A percentile compares a stretch with the other conserved stretches of the same genome.
Evolutionary conservation across 2,113 vertebrate genomes (phyloP).

Genomic region (Salvelinus sp.): DNA sequence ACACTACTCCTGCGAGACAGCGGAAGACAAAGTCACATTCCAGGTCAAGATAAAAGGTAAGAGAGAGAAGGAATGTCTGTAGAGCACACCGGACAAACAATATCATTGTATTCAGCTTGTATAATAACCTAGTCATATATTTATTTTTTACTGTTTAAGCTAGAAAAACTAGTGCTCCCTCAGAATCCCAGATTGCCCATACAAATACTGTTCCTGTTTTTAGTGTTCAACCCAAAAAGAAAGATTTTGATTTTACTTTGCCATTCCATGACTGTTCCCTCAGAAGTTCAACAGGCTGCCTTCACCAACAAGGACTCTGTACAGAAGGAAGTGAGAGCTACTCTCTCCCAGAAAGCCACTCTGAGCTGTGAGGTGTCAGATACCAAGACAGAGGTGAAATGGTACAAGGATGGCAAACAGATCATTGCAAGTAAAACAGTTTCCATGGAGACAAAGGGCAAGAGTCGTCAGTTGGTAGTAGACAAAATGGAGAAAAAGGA

Average conservation of each 20-base stretch:
- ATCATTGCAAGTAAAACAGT: slow-evolving; percentile 70
- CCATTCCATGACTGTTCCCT: slow-evolving; percentile 1
- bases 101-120: background rate
- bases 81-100: background rate
- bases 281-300: slow-evolving; percentile 45
- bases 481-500: slow-evolving; percentile 80
- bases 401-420: slow-evolving; percentile 81
- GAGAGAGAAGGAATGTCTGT: background rate
- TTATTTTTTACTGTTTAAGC: too few species aligned
- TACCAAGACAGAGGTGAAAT: slow-evolving; percentile 76
- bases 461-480: slow-evolving; percentile 72
- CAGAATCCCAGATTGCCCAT: too few species aligned
- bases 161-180: too few species aligned
- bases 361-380: slow-evolving; percentile 79
- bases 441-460: slow-evolving; percentile 69
- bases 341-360: slow-evolving; percentile 68
- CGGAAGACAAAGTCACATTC: slow-evolving; percentile 80
- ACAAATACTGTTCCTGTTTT: background rate
- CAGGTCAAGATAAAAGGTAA: slow-evolving; percentile 82
- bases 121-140: background rate
- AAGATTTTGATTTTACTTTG: background rate
- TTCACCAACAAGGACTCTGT: slow-evolving; percentile 78
- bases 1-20: slow-evolving; percentile 80
- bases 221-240: background rate
- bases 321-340: slow-evolving; percentile 74